phyloP scores from a whole-genome alignment of 2,888 invertebrate species.

The Drosophila mercatorum region DNA sequence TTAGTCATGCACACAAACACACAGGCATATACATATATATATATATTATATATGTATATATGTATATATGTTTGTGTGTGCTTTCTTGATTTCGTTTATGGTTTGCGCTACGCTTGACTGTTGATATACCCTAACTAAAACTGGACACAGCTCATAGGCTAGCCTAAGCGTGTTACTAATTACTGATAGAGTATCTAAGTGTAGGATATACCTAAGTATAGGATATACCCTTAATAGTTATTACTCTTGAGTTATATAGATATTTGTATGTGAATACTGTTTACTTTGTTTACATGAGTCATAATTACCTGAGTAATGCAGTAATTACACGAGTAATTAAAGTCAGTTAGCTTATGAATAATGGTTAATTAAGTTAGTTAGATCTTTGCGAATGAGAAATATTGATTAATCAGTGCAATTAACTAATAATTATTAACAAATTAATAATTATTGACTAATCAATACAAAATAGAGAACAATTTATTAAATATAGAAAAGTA shows the following conservation, averaged over 20 bases:
- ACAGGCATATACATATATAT: conserved; percentile 2
- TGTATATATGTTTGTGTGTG: conserved; percentile 7
- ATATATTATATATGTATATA: not conserved
- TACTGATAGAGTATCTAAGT: not conserved
- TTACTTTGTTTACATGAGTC: not conserved
- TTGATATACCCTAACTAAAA: conserved; percentile 19
- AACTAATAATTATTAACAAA: too few species aligned
- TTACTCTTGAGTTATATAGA: not conserved
- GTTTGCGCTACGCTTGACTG: conserved; percentile 12
- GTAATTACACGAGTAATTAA: not conserved
- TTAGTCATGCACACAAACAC: conserved; percentile 35
- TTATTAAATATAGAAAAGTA: too few species aligned
- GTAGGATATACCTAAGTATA: not conserved
- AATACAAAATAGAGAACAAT: too few species aligned
- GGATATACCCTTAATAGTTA: not conserved
- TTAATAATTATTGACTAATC: too few species aligned
- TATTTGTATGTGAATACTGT: not conserved
- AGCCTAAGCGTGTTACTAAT: not conserved
- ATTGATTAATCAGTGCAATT: too few species aligned
- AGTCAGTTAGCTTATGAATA: not conserved
- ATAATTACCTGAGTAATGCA: not conserved
- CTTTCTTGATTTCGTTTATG: conserved; percentile 17
- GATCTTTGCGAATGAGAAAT: too few species aligned
- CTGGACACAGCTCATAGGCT: not conserved
- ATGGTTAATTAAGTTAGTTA: too few species aligned